Evolutionary conservation across 2,113 vertebrate species (phyloP).

Genomic region (Rhea americana): DNA sequence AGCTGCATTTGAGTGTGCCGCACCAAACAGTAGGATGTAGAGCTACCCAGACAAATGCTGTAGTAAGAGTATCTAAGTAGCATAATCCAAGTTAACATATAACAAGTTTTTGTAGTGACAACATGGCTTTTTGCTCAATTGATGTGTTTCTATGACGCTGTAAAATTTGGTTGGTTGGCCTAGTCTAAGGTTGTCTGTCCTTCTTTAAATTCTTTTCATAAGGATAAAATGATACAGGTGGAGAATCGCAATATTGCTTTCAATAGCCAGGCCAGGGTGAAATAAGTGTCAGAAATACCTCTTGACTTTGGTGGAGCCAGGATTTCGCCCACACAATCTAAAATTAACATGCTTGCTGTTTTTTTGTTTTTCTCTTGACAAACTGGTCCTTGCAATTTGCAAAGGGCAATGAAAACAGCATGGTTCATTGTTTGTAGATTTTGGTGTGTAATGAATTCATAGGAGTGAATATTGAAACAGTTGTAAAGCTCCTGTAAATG

Average conservation of each 20-base stretch:
- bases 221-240: not conserved
- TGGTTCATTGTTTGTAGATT: not conserved
- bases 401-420: not conserved
- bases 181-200: not conserved
- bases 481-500: not conserved
- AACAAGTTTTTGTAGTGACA: not conserved
- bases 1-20: not conserved
- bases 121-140: not conserved
- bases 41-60: not conserved
- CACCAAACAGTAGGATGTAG: not conserved
- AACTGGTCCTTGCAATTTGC: not conserved
- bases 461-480: not conserved
- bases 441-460: not conserved
- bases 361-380: not conserved
- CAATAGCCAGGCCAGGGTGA: not conserved
- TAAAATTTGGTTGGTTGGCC: not conserved
- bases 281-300: not conserved
- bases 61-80: not conserved
- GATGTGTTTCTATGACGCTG: not conserved
- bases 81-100: not conserved
- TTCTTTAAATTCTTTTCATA: not conserved
- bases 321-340: constrained; percentile 4
- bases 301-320: not conserved
- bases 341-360: not conserved
- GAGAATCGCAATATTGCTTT: not conserved